phyloP scores from a whole-genome alignment of 2,113 vertebrate species.

The Neolamprologus ventralis region DNA sequence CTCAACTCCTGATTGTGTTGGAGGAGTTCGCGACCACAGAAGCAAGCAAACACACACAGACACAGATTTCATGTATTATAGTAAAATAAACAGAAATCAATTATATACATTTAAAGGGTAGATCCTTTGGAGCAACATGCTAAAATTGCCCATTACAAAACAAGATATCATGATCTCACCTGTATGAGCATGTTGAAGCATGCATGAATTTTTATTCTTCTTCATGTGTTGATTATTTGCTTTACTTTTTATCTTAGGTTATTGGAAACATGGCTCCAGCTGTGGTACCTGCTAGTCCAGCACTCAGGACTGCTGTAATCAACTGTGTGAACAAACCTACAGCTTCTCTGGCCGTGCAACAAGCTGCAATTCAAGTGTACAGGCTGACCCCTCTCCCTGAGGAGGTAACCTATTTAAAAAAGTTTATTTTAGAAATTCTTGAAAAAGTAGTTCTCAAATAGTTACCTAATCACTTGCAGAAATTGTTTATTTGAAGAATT shows the following conservation, averaged over 20 bases:
- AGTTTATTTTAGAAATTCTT: background rate
- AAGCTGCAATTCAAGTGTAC: constrained; percentile 86
- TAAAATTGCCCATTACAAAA: background rate
- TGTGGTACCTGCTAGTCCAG: constrained; percentile 71
- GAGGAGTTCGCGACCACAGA: background rate
- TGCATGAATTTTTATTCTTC: background rate
- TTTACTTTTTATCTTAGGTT: constrained; percentile 63
- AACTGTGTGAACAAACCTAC: constrained; percentile 74
- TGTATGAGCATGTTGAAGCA: background rate
- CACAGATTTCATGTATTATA: background rate
- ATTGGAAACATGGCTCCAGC: constrained; percentile 88
- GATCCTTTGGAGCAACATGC: background rate
- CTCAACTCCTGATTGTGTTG: background rate
- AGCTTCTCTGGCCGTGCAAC: constrained; percentile 76
- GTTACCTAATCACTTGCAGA: background rate
- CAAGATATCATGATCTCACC: background rate
- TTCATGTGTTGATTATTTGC: background rate
- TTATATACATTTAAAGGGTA: background rate
- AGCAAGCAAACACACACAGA: background rate
- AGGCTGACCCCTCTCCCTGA: constrained; percentile 76
- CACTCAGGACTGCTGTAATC: constrained; percentile 72
- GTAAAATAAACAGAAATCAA: background rate
- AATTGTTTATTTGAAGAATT: background rate
- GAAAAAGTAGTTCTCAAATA: background rate
- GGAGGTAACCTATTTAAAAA: constrained; percentile 64